phyloP scores from a whole-genome alignment of 2,888 invertebrate genomes.

The Drosophila peninsularis region DNA sequence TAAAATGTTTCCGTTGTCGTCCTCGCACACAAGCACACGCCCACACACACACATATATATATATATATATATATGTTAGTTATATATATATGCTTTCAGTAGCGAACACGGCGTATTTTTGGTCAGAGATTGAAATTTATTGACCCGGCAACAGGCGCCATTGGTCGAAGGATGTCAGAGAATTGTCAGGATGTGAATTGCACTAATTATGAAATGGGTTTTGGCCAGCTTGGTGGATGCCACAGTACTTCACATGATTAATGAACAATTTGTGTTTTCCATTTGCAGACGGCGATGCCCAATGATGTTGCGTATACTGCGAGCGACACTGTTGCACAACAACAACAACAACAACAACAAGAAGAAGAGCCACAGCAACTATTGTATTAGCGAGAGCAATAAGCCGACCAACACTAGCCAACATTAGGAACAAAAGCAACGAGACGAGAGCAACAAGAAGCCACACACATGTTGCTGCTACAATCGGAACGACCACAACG shows the following conservation, averaged over 20 bases:
- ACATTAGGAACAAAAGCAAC: slow-evolving; percentile 27
- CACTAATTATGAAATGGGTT: slow-evolving; percentile 74
- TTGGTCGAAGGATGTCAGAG: slow-evolving; percentile 53
- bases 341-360: slow-evolving; percentile 30
- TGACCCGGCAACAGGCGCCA: slow-evolving; percentile 44
- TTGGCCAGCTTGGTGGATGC: slow-evolving; percentile 31
- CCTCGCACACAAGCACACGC: slow-evolving; percentile 19
- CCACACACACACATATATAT: no score
- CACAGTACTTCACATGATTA: slow-evolving; percentile 30
- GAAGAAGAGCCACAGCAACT: no score
- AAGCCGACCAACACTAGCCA: slow-evolving; percentile 32
- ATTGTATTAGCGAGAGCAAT: slow-evolving; percentile 25
- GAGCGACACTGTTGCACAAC: slow-evolving; percentile 33
- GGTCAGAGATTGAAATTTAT: slow-evolving; percentile 68
- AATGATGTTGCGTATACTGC: slow-evolving; percentile 57
- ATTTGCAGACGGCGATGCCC: slow-evolving; percentile 52
- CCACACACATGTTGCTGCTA: slow-evolving; percentile 75
- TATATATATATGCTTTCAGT: slow-evolving; percentile 1
- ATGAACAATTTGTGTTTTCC: slow-evolving; percentile 31
- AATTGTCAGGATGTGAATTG: slow-evolving; percentile 68
- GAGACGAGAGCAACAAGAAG: slow-evolving; percentile 26
- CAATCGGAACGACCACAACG: slow-evolving; percentile 44
- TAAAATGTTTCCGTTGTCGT: slow-evolving; percentile 76
- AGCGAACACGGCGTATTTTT: slow-evolving; percentile 32
- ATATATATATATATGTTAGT: not conserved